These are phyloP conservation scores for Anoplophora glabripennis DNA, from an alignment of 1,140 invertebrate species.

Conservation along the genomic window DNA sequence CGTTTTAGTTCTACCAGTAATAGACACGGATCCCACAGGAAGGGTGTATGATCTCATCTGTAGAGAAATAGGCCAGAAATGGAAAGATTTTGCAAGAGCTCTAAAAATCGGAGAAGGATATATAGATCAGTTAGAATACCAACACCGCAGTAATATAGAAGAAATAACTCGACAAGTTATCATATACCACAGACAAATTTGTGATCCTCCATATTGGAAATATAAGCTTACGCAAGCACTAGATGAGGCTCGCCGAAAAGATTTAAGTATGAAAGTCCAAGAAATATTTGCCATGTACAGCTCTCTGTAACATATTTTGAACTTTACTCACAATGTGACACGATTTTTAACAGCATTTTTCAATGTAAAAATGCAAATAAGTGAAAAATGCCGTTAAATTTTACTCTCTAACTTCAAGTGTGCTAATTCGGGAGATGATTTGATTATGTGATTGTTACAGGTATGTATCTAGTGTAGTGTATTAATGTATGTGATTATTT, in stretches of 20 bases:
- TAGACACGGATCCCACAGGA: not conserved
- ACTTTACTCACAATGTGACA: not conserved
- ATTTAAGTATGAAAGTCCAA: constrained; percentile 25
- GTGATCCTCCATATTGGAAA: constrained; percentile 13
- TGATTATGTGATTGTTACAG: too few species aligned
- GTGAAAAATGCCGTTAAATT: too few species aligned
- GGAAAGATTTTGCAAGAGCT: constrained; percentile 29
- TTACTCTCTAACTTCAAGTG: too few species aligned
- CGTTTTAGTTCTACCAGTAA: constrained; percentile 1
- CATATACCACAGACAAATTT: constrained; percentile 11
- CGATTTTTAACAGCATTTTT: too few species aligned
- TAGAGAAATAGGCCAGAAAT: constrained; percentile 25
- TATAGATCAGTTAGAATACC: constrained; percentile 24
- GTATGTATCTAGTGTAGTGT: too few species aligned
- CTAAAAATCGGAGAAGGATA: constrained; percentile 23
- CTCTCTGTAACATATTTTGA: constrained; percentile 3
- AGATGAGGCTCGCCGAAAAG: constrained; percentile 17
- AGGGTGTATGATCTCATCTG: constrained; percentile 18
- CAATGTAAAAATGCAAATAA: too few species aligned
- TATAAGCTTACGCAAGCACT: constrained; percentile 15
- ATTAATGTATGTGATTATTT: constrained; percentile 3
- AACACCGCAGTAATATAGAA: not conserved
- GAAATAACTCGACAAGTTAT: constrained; percentile 21
- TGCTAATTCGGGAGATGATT: too few species aligned
- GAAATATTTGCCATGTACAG: constrained; percentile 23